Evolutionary conservation across 2,888 invertebrate genomes (phyloP), one percentile per base, ranked within the genome.

Genomic region (Heliconius hortense): DNA sequence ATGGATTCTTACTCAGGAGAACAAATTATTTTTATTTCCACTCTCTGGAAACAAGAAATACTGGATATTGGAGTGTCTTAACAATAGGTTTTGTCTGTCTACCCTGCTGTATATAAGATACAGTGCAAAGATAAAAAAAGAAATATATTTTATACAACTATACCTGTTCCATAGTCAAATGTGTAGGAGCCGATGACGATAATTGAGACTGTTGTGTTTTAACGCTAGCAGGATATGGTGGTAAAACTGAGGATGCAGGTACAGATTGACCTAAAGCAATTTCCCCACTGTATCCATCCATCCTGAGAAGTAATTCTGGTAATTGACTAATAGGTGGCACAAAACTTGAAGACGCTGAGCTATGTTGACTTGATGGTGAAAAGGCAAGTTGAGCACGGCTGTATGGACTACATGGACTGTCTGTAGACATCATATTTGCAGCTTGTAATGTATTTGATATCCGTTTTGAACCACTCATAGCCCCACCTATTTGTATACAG

Each of bases 181-280:
- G 97, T 74, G 97, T 97, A 5, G 98, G 98, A 43, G 98, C 98
- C 71, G 98, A 98, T 69, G 97, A 97, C 4, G 97, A 98, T 4
- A 98, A 94, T 76, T 97, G 95, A 48, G 96, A 95, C 78, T 94
- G 92, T 75, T 90, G 89, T 62, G 89, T 88, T 82, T 91, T 91
- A 1, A 90, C 85, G 82, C 87, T 88, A 43, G 89, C 84, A 26
- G 91, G 89, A 73, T 94, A 91, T 53, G 94, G 90, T 53, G 94
- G 94, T 79, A 94, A 85, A 28, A 94, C 92, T 59, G 94, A 94
- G 10, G 94, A 94, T n/a, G 94, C 95, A 15, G 96, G 95, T 39
- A 96, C 95, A 11, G 96, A 95, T 81, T 96, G 96, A 8, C 96
- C 96, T 77, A 96, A 82, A 24, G 94, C 84, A 78, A 95, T 94